phyloP scores from a whole-genome alignment of 2,113 vertebrate species.

The Xiphophorus maculatus region DNA sequence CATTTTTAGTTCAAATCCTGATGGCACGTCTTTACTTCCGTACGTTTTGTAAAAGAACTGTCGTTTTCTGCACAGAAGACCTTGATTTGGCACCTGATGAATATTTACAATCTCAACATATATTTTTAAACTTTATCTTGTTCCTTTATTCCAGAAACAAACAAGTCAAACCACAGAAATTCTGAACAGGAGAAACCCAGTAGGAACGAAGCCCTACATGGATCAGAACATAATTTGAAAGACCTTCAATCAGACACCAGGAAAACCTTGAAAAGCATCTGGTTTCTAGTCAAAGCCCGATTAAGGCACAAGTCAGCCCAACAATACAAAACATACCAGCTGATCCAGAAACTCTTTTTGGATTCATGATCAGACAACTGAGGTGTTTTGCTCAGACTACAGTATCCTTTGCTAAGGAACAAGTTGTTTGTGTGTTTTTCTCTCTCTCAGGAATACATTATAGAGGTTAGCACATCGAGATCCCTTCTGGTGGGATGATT shows the following conservation, averaged over 20 bases:
- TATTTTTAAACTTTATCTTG: no score
- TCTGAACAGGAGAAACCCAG: background rate
- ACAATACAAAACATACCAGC: background rate
- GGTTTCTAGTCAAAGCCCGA: constrained; percentile 2
- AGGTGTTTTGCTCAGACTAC: background rate
- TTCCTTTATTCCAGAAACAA: no score
- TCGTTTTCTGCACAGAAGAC: background rate
- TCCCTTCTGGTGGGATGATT: constrained; percentile 4
- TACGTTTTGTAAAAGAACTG: background rate
- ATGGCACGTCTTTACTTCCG: no score
- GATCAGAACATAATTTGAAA: background rate
- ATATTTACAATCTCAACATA: background rate
- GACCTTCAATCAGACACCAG: no score
- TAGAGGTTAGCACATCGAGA: constrained; percentile 17
- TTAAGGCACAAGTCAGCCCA: constrained; percentile 61
- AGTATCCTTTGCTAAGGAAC: constrained; percentile 11
- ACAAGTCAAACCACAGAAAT: no score
- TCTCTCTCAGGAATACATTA: constrained; percentile 20
- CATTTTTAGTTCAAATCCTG: no score
- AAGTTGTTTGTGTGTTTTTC: constrained; percentile 7
- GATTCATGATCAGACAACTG: constrained; percentile 9
- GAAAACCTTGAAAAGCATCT: no score
- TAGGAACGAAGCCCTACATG: no score
- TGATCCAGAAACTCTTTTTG: background rate
- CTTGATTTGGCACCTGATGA: background rate